Conservation (phyloP, 2,797 vertebrate species). For the Macropodus opercularis region DNA sequence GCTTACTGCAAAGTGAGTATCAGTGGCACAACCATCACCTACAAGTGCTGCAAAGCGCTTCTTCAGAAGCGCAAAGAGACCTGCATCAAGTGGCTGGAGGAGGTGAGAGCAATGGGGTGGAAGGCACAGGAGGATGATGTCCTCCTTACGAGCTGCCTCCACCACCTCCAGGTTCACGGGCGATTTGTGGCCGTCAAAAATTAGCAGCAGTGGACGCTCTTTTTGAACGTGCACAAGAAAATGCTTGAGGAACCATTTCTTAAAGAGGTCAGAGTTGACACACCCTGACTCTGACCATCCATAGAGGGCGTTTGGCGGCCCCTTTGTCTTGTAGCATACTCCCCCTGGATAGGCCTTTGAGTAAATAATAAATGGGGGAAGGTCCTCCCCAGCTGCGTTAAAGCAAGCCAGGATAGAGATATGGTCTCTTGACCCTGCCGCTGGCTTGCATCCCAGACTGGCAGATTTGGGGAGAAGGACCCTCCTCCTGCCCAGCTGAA, state of each 20-base stretch:
- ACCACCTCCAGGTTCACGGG: slow-evolving; percentile 75
- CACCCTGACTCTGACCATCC: slow-evolving; percentile 72
- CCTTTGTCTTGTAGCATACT: slow-evolving; percentile 75
- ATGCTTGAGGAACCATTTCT: slow-evolving; percentile 78
- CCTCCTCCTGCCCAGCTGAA: slow-evolving; percentile 73
- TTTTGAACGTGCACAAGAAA: slow-evolving; percentile 61
- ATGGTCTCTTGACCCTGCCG: slow-evolving; percentile 59
- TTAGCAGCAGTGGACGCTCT: slow-evolving; percentile 67
- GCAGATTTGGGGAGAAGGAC: slow-evolving; percentile 58
- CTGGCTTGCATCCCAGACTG: slow-evolving; percentile 62
- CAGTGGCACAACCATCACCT: slow-evolving; percentile 37
- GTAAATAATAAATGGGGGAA: slow-evolving; percentile 75
- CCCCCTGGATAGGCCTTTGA: slow-evolving; percentile 75
- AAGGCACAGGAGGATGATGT: slow-evolving; percentile 70
- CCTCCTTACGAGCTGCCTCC: slow-evolving; percentile 67
- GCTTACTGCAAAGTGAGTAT: slow-evolving; percentile 64
- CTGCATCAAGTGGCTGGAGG: slow-evolving; percentile 67
- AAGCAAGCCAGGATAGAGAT: slow-evolving; percentile 71
- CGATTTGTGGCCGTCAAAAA: slow-evolving; percentile 73
- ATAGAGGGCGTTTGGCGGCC: slow-evolving; percentile 67
- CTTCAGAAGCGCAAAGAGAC: slow-evolving; percentile 67
- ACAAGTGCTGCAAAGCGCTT: slow-evolving; percentile 52
- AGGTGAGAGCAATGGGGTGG: slow-evolving; percentile 73
- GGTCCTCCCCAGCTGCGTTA: slow-evolving; percentile 65
- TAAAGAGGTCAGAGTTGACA: slow-evolving; percentile 74